These are phyloP conservation scores for Xestia rhomboidea DNA, from an alignment of 2,888 invertebrate genomes.

Conservation along the genomic window DNA sequence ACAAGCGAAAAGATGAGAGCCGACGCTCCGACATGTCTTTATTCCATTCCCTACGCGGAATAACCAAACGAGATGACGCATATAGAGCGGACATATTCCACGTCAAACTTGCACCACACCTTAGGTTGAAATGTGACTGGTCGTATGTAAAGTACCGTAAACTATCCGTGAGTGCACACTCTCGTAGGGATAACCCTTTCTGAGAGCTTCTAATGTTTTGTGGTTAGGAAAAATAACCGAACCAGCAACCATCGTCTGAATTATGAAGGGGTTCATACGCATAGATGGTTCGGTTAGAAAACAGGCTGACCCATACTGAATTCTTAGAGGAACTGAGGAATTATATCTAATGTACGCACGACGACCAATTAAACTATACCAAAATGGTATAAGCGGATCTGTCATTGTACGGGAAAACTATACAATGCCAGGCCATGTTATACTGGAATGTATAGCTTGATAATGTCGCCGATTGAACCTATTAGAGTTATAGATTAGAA, in stretches of 20 bases:
- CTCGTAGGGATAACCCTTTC: background rate
- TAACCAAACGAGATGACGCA: background rate
- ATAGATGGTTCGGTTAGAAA: background rate
- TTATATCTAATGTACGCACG: background rate
- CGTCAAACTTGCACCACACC: no score
- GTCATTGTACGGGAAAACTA: background rate
- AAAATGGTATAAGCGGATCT: background rate
- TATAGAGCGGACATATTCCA: background rate
- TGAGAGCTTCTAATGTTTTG: background rate
- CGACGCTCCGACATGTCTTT: no score
- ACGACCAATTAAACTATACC: background rate
- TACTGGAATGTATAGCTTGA: background rate
- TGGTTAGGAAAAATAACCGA: constrained; percentile 2
- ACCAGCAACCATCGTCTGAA: background rate
- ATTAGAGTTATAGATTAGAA: background rate
- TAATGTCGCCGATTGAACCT: background rate
- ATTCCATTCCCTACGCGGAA: background rate
- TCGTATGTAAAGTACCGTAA: background rate
- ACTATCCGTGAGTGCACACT: background rate
- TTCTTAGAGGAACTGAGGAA: constrained; percentile 3
- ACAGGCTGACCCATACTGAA: background rate
- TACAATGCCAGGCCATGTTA: background rate
- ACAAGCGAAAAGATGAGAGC: background rate
- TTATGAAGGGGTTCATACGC: background rate
- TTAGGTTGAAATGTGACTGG: background rate